A percentile compares a stretch with the other conserved stretches of the same genome.
phyloP scores from a whole-genome alignment of 1,140 invertebrate genomes.

The Palaemon carinicauda region DNA sequence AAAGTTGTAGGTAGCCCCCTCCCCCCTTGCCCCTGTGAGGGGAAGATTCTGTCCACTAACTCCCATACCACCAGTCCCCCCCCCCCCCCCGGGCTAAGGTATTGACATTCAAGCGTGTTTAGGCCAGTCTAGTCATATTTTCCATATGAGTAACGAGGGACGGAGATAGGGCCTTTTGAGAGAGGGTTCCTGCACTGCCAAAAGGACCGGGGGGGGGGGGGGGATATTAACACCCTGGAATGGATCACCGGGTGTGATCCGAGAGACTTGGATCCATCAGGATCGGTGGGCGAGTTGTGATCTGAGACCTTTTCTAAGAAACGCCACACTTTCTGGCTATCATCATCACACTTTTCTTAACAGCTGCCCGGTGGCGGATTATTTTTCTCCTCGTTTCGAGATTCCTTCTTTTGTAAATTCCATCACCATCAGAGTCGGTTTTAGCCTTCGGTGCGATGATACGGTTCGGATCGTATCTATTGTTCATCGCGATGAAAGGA shows the following conservation, averaged over 20 bases:
- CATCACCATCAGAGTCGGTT: too few species aligned
- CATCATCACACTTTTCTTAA: too few species aligned
- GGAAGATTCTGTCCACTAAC: neutral
- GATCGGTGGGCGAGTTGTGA: neutral
- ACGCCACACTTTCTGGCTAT: too few species aligned
- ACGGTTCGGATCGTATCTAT: too few species aligned
- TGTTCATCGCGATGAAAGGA: too few species aligned
- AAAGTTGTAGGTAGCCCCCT: neutral
- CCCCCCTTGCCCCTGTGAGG: neutral
- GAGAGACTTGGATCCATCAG: neutral
- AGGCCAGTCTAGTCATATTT: slow-evolving; percentile 46
- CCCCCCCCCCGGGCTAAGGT: neutral
- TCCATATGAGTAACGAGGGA: slow-evolving; percentile 34
- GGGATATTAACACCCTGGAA: slow-evolving; percentile 22
- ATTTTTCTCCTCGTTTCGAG: too few species aligned
- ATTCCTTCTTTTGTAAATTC: too few species aligned
- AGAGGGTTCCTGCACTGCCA: neutral
- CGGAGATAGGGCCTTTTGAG: slow-evolving; percentile 1
- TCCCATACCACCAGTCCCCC: too few species aligned
- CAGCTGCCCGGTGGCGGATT: too few species aligned
- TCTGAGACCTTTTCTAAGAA: too few species aligned
- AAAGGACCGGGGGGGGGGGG: neutral
- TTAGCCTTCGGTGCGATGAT: too few species aligned
- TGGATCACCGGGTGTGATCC: slow-evolving; percentile 24
- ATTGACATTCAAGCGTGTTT: slow-evolving; percentile 33